Base-by-base conservation (phyloP, 2,797 vertebrate genomes). In the Aphelocoma californica region DNA sequence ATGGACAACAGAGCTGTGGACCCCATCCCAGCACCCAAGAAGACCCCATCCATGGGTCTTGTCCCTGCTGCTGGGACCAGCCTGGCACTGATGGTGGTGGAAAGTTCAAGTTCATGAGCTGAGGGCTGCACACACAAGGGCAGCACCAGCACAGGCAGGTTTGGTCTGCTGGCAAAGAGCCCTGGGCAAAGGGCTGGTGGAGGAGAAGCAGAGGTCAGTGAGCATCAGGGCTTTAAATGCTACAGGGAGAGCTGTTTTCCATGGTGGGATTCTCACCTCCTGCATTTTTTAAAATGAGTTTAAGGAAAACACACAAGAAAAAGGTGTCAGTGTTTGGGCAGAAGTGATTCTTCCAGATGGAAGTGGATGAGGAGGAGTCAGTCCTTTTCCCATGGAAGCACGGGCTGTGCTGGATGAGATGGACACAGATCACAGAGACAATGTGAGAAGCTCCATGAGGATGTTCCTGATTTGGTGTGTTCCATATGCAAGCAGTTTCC, bases 31-130 rank as follows among this genome's bases (percentile, higher is more conserved):
- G 28, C 29, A 16, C 36, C 31, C 32, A 18, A 29, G n/a, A 34
- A 12, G 32, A 34, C 1, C 32, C 25, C 19, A 6, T 16, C 51
- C 1, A 0, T 3, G 34, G 45, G 9, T 53, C 44, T 38, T 1
- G 0, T 54, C 51, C 54, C 47, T 36, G n/a, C 36, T 67, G 29
- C 56, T 67, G 48, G 44, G 54, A 36, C 19, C 31, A 53, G 0
- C 36, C 45, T 34, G 58, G 47, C 18, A 32, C 57, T 81, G 36
- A 4, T 15, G 14, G 9, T 40, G 36, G 1, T 65, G 58, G 31
- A 1, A 45, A 2, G 20, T 26, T 62, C 23, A 32, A 38, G 61
- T 53, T 5, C 57, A 9, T 9, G 40, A 60, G 48, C 18, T 0
- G 2, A 54, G 47, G 73, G 29, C 57, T 70, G 45, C 18, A 7